A percentile compares a stretch with the other conserved stretches of the same genome.
Conservation (phyloP, 2,113 vertebrate genomes). For the Ciconia stormi region DNA sequence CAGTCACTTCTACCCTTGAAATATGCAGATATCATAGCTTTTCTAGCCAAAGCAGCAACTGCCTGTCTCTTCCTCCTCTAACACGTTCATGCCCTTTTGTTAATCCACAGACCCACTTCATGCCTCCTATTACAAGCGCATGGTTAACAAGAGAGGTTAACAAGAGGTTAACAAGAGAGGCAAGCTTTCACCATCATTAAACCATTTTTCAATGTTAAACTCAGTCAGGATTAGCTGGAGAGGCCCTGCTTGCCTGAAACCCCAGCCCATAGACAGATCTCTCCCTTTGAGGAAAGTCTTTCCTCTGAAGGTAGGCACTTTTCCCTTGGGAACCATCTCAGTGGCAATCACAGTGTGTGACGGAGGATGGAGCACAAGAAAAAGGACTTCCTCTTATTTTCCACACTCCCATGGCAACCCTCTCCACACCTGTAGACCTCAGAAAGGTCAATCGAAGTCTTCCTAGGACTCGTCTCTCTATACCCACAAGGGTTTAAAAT, state of each 20-base stretch:
- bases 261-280: neutral
- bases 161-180: neutral
- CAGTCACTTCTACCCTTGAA: neutral
- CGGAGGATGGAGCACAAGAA: neutral
- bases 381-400: neutral
- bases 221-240: neutral
- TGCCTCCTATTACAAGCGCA: neutral
- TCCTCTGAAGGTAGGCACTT: neutral
- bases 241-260: neutral
- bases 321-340: neutral
- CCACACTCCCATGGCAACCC: neutral
- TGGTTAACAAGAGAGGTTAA: neutral
- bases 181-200: neutral
- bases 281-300: neutral
- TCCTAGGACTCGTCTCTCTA: neutral
- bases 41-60: neutral
- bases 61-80: neutral
- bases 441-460: neutral
- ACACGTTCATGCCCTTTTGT: neutral
- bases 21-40: neutral
- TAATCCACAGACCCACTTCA: neutral
- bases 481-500: neutral
- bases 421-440: neutral
- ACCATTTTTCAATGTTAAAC: neutral
- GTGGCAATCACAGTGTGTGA: neutral